Base-by-base conservation (phyloP, 2,113 vertebrate genomes). In the Muscicapa adusta region DNA sequence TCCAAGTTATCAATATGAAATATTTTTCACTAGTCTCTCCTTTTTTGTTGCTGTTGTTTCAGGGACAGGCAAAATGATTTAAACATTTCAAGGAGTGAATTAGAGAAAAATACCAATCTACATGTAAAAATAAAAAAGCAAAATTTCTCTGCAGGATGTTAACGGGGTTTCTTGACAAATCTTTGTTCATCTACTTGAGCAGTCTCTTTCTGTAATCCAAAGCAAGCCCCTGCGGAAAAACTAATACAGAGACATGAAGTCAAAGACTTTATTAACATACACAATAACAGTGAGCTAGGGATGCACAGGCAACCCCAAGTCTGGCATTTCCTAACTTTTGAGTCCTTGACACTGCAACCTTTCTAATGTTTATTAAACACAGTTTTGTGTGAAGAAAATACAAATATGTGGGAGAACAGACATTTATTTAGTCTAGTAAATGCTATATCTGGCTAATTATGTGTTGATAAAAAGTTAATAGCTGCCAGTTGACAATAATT, bases 381-480 rank as follows among this genome's bases (percentile, higher is more conserved):
- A 77, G 63, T 50, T 93, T 83, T 94, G 85, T 83, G 79, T 71
- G 88, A 96, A 92, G 85, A 91, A 88, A 90, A 93, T 96, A 89
- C 34, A 96, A 95, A 89, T 92, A 85, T 86, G 65, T 93, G 91
- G 43, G 47, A 84, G 56, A 96, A 84, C 63, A 94, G 94, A 81
- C 36, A 86, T 93, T 93, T 96, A 87, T 92, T 95, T 94, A 95
- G 91, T 85, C 84, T 92, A 66, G 56, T 85, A 91, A 96, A 89
- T 91, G 76, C 43, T 92, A 22, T 92, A 93, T 89, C 88, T 93
- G 86, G 26, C 33, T 95, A 91, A 96, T 92, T 86, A 93, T 48
- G 88, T 95, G 96, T 88, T 93, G 91, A 88, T 95, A 85, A 94
- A 93, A 94, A 91, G 71, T 93, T 93, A 96, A 92, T 95, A 80